Percentiles rank a stretch among this genome's conserved stretches.
These are phyloP conservation scores for Drosophila saltans DNA, from an alignment of 1,140 invertebrate species.

Conservation along the genomic window DNA sequence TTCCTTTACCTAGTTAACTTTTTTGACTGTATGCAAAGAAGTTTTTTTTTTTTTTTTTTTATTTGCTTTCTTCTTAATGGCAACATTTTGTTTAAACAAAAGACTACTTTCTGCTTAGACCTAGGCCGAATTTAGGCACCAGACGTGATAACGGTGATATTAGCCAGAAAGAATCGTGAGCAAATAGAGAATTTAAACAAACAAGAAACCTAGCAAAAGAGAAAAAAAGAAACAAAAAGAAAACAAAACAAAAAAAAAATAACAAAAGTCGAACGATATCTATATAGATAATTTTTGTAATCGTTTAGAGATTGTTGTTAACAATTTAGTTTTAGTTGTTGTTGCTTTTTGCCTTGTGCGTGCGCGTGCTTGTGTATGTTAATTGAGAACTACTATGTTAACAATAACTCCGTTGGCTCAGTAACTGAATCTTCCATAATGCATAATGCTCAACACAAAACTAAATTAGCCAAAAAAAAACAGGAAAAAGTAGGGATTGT, in stretches of 20 bases:
- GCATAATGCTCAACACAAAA: constrained; percentile 68
- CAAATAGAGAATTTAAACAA: constrained; percentile 74
- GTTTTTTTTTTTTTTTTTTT: constrained; percentile 40
- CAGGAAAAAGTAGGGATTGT: constrained; percentile 41
- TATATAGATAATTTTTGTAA: constrained; percentile 28
- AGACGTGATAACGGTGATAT: constrained; percentile 78
- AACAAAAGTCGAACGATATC: constrained; percentile 28
- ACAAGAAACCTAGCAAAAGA: constrained; percentile 45
- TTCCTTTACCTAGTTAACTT: constrained; percentile 5
- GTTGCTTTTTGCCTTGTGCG: constrained; percentile 56
- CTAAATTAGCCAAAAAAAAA: constrained; percentile 31
- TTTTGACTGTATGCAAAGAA: constrained; percentile 23
- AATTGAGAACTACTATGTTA: background rate
- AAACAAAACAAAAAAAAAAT: constrained; percentile 20
- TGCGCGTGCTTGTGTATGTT: constrained; percentile 29
- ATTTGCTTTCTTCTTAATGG: constrained; percentile 42
- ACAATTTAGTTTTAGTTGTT: constrained; percentile 56
- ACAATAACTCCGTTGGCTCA: constrained; percentile 44
- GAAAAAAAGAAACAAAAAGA: constrained; percentile 40
- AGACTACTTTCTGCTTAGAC: constrained; percentile 71
- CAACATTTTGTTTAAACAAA: constrained; percentile 59
- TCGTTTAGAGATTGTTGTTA: constrained; percentile 64
- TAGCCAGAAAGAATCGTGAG: constrained; percentile 71
- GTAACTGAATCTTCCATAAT: constrained; percentile 66
- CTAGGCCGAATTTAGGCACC: constrained; percentile 60